phyloP scores from a whole-genome alignment of 1,140 invertebrate genomes.

The Cheumatopsyche charites region DNA sequence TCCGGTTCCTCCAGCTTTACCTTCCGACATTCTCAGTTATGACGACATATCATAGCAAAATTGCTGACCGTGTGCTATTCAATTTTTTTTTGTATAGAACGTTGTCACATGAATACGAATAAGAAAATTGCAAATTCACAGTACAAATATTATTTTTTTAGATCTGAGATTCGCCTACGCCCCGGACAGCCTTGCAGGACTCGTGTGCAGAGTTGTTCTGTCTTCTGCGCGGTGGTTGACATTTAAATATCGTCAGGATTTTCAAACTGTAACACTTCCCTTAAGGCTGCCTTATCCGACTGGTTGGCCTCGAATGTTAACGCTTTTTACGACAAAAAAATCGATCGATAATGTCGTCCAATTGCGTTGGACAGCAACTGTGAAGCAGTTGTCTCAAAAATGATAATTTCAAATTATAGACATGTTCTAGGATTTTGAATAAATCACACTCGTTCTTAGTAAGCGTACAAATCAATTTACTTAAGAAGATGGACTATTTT shows the following conservation, averaged over 20 bases:
- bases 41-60: constrained; percentile 25
- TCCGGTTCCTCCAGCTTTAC: constrained; percentile 4
- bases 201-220: not conserved
- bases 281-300: too few species aligned
- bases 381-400: too few species aligned
- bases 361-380: too few species aligned
- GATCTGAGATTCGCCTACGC: constrained; percentile 1
- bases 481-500: too few species aligned
- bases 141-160: not conserved
- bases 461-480: too few species aligned
- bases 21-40: constrained; percentile 28
- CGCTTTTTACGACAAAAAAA: too few species aligned
- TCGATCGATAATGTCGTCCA: too few species aligned
- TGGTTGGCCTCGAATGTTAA: too few species aligned
- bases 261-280: too few species aligned
- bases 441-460: too few species aligned
- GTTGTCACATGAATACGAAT: not conserved
- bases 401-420: too few species aligned
- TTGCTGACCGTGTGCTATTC: not conserved
- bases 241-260: constrained; percentile 11
- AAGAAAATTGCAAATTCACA: not conserved
- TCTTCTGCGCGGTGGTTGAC: constrained; percentile 1
- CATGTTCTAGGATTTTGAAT: too few species aligned
- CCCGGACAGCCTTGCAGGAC: constrained; percentile 1
- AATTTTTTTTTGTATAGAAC: not conserved